Conservation (phyloP, 1,140 invertebrate species). For the Achatina immaculata region DNA sequence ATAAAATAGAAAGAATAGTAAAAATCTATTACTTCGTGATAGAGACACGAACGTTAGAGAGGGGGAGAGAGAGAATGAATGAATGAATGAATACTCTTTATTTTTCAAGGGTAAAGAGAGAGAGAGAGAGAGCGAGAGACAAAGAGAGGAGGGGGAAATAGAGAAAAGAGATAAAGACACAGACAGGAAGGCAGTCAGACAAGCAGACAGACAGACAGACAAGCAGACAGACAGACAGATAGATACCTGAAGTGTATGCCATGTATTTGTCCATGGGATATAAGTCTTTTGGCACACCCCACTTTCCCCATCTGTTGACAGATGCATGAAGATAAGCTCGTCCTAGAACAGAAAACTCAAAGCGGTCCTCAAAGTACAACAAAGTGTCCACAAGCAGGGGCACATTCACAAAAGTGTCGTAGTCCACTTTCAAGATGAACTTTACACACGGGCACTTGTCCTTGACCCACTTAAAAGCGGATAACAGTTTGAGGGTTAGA, state of each 20-base stretch:
- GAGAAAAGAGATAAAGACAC: neutral
- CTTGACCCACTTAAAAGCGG: slow-evolving; percentile 84
- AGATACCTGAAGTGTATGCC: slow-evolving; percentile 27
- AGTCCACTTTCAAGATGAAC: slow-evolving; percentile 88
- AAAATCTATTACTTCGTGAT: too few species aligned
- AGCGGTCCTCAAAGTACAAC: neutral
- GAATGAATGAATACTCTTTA: too few species aligned
- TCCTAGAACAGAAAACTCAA: slow-evolving; percentile 6
- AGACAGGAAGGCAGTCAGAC: neutral
- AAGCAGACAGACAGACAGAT: neutral
- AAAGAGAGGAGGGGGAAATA: too few species aligned
- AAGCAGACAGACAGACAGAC: neutral
- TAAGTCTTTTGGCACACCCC: slow-evolving; percentile 50
- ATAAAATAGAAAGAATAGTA: too few species aligned
- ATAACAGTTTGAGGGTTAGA: slow-evolving; percentile 76
- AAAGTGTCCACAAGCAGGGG: slow-evolving; percentile 62
- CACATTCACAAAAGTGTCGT: slow-evolving; percentile 87
- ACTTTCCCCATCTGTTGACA: slow-evolving; percentile 43
- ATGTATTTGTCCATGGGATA: slow-evolving; percentile 62
- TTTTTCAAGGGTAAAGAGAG: too few species aligned
- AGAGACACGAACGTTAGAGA: too few species aligned
- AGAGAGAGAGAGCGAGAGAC: too few species aligned
- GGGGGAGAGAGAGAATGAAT: too few species aligned
- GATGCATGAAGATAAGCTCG: neutral
- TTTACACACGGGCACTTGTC: slow-evolving; percentile 75